Conservation (phyloP, 2,888 invertebrate species). For the Nemotelus pantherinus region DNA sequence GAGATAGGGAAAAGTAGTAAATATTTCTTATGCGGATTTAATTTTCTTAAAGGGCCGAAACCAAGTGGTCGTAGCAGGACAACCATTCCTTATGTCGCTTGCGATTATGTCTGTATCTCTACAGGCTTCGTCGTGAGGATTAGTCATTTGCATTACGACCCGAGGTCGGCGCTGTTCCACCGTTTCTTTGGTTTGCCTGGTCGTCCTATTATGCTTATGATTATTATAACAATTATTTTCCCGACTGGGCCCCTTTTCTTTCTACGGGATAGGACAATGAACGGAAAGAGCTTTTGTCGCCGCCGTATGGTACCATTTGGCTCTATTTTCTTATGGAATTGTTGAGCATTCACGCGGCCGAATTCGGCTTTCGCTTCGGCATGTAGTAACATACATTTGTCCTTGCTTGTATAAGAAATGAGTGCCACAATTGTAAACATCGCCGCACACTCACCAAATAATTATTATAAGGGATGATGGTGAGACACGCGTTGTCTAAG, state of each 20-base stretch:
- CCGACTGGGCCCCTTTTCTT: not conserved
- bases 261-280: not conserved
- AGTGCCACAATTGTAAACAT: constrained; percentile 10
- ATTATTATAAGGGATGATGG: constrained; percentile 14
- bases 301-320: constrained; percentile 17
- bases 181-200: not conserved
- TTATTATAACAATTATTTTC: constrained; percentile 38
- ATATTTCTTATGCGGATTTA: constrained; percentile 41
- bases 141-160: constrained; percentile 31
- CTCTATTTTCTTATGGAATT: not conserved
- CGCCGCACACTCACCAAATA: constrained; percentile 9
- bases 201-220: constrained; percentile 33
- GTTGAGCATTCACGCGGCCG: not conserved
- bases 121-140: constrained; percentile 13
- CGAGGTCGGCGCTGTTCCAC: constrained; percentile 13
- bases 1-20: constrained; percentile 8
- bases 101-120: constrained; percentile 7
- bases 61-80: not conserved
- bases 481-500: not conserved
- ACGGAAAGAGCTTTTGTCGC: constrained; percentile 5
- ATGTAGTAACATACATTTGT: not conserved
- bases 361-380: not conserved
- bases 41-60: constrained; percentile 30
- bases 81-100: constrained; percentile 8
- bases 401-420: constrained; percentile 7